Percentiles rank a stretch among this genome's conserved stretches.
Evolutionary conservation across 2,797 vertebrate genomes (phyloP).

Genomic region (Alca torda): DNA sequence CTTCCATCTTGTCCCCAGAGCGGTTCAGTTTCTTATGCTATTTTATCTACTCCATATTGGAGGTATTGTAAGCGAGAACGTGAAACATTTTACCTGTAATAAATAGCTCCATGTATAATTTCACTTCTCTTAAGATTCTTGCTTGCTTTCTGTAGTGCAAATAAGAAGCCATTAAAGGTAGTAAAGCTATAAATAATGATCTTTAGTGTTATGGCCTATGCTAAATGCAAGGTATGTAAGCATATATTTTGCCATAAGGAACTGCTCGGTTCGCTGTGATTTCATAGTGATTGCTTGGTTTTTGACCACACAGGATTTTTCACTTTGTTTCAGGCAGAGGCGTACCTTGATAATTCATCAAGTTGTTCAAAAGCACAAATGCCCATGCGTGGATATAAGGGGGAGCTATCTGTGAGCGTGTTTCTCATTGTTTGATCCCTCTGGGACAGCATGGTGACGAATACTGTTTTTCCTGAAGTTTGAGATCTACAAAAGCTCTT

Average conservation of each 20-base stretch:
- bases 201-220: background rate
- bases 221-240: background rate
- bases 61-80: background rate
- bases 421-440: background rate
- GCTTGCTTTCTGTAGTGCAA: background rate
- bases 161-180: background rate
- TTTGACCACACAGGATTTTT: background rate
- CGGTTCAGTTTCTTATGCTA: background rate
- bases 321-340: background rate
- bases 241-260: background rate
- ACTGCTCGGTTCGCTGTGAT: background rate
- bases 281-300: background rate
- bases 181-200: background rate
- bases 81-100: background rate
- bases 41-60: background rate
- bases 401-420: background rate
- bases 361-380: background rate
- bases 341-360: background rate
- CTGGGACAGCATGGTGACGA: background rate
- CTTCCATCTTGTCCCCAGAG: background rate
- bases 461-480: background rate
- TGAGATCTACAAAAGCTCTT: background rate
- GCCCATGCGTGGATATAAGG: background rate
- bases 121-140: background rate
- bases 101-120: background rate